Evolutionary conservation across 2,113 vertebrate genomes (phyloP).

Genomic region (Glareola pratincola): DNA sequence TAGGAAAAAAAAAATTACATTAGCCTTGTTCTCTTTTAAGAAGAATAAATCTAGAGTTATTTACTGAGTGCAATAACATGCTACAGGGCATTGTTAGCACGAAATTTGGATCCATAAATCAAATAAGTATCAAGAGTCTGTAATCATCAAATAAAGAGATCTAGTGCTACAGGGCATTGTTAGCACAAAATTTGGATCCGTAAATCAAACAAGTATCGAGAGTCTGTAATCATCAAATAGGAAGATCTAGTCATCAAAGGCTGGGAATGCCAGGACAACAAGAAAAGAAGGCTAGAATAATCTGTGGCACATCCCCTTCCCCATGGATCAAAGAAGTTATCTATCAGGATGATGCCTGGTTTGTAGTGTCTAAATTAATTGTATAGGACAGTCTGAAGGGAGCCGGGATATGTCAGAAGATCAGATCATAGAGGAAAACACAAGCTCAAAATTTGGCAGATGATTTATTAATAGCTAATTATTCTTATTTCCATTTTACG

Average conservation of each 20-base stretch:
- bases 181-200: not conserved
- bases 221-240: not conserved
- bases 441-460: not conserved
- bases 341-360: not conserved
- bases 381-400: not conserved
- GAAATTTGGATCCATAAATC: constrained; percentile 12
- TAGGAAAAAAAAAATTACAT: not conserved
- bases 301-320: not conserved
- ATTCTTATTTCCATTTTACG: constrained; percentile 1
- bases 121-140: not conserved
- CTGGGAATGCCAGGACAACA: not conserved
- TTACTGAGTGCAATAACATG: not conserved
- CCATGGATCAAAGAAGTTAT: not conserved
- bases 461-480: constrained; percentile 23
- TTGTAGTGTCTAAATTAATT: not conserved
- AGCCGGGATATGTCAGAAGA: not conserved
- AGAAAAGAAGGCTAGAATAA: not conserved
- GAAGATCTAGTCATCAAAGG: not conserved
- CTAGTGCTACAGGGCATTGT: not conserved
- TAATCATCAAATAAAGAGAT: not conserved
- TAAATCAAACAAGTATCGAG: not conserved
- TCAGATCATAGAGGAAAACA: not conserved
- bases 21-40: not conserved
- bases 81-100: not conserved
- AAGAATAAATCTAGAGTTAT: not conserved